These are phyloP conservation scores for Philonicus albiceps DNA, from an alignment of 2,888 invertebrate genomes.

Conservation along the genomic window DNA sequence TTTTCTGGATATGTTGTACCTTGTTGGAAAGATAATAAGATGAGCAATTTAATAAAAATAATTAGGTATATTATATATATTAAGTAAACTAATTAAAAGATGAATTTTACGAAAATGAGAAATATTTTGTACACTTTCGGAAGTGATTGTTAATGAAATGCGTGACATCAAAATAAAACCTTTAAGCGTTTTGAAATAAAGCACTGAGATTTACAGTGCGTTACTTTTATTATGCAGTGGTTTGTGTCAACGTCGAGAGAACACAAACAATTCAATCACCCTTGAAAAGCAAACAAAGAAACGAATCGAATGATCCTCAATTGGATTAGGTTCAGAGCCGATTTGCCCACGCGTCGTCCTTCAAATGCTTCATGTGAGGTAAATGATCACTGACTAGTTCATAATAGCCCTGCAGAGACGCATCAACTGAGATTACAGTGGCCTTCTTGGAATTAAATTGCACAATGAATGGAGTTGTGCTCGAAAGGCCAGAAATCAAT, in stretches of 20 bases:
- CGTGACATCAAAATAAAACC: too few species aligned
- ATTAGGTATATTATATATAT: too few species aligned
- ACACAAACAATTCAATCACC: neutral
- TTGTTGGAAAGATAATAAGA: too few species aligned
- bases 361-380: slow-evolving; percentile 33
- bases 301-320: neutral
- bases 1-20: too few species aligned
- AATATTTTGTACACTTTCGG: too few species aligned
- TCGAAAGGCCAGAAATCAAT: slow-evolving; percentile 29
- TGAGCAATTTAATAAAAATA: too few species aligned
- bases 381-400: slow-evolving; percentile 28
- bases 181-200: too few species aligned
- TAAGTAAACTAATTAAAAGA: too few species aligned
- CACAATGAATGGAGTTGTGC: slow-evolving; percentile 8
- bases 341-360: slow-evolving; percentile 38
- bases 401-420: slow-evolving; percentile 18
- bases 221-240: neutral
- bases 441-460: slow-evolving; percentile 38
- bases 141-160: too few species aligned
- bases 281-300: neutral
- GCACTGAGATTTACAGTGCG: too few species aligned
- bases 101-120: too few species aligned
- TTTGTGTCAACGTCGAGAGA: neutral
- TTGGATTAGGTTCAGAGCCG: neutral
- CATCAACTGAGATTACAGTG: slow-evolving; percentile 11